A percentile compares a stretch with the other conserved stretches of the same genome.
phyloP scores from a whole-genome alignment of 2,113 vertebrate species.

The Pterocles burchelli region DNA sequence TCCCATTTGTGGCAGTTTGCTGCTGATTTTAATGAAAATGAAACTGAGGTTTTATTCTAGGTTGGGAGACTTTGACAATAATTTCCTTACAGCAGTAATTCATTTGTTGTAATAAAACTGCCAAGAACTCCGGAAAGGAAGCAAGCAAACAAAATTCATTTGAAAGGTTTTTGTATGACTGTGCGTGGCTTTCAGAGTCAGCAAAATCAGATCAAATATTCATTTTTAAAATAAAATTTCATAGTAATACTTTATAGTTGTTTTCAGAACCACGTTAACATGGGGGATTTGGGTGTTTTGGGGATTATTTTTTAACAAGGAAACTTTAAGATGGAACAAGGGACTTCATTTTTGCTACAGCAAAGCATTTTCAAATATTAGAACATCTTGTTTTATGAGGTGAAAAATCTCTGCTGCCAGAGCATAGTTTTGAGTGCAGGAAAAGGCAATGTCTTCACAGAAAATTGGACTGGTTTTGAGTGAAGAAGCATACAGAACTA shows the following conservation, averaged over 20 bases:
- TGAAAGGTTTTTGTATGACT: constrained; percentile 1
- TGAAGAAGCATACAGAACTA: background rate
- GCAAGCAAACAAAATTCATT: background rate
- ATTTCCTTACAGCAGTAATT: background rate
- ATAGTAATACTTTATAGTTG: background rate
- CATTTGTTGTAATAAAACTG: background rate
- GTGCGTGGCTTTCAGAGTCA: background rate
- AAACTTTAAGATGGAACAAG: background rate
- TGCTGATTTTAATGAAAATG: background rate
- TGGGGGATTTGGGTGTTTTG: background rate
- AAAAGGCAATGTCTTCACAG: background rate
- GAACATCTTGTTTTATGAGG: constrained; percentile 40
- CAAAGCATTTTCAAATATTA: constrained; percentile 5
- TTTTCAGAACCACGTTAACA: background rate
- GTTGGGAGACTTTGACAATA: background rate
- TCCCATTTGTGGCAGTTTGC: background rate
- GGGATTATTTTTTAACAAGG: background rate
- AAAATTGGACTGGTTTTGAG: background rate
- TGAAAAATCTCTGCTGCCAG: constrained; percentile 32
- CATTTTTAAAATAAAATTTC: background rate
- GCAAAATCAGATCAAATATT: background rate
- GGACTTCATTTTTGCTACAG: background rate
- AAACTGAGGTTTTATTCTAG: background rate
- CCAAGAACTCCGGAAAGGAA: background rate
- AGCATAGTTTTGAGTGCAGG: background rate